These are phyloP conservation scores for Callorhinus ursinus DNA, from an alignment of 2,113 vertebrate species.

Conservation along the genomic window DNA sequence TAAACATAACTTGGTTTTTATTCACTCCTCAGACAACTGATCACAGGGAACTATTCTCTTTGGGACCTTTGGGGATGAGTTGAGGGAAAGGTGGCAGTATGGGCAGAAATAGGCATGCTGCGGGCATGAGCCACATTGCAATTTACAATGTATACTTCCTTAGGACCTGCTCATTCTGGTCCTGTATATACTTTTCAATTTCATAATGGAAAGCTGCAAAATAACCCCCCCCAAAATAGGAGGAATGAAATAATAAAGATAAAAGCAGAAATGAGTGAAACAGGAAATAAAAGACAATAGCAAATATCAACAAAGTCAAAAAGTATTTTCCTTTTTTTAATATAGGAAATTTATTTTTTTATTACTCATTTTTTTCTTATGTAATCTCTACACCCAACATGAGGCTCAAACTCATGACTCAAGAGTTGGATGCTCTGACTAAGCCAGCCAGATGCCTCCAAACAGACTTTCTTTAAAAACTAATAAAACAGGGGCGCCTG, in stretches of 20 bases:
- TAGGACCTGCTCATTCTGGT: not conserved
- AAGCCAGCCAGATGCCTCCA: not conserved
- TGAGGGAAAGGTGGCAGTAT: not conserved
- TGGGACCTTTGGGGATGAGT: not conserved
- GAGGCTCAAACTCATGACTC: not conserved
- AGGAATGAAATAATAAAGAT: not conserved
- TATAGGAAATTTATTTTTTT: not conserved
- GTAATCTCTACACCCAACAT: not conserved
- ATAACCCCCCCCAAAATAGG: not conserved
- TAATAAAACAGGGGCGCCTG: conserved; percentile 9
- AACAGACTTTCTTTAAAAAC: not conserved
- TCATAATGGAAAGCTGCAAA: not conserved
- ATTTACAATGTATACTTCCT: not conserved
- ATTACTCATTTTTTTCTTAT: not conserved
- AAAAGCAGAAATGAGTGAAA: not conserved
- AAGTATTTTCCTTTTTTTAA: not conserved
- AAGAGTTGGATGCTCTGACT: not conserved
- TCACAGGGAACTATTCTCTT: not conserved
- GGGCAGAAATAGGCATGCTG: not conserved
- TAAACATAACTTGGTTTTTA: not conserved
- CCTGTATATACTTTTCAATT: not conserved
- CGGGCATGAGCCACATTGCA: not conserved
- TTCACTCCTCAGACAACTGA: not conserved
- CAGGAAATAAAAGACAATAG: not conserved
- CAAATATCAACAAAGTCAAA: not conserved